Evolutionary conservation across 2,113 vertebrate genomes (phyloP), one percentile per base, ranked within the genome.

Genomic region (Hypanus sabinus): DNA sequence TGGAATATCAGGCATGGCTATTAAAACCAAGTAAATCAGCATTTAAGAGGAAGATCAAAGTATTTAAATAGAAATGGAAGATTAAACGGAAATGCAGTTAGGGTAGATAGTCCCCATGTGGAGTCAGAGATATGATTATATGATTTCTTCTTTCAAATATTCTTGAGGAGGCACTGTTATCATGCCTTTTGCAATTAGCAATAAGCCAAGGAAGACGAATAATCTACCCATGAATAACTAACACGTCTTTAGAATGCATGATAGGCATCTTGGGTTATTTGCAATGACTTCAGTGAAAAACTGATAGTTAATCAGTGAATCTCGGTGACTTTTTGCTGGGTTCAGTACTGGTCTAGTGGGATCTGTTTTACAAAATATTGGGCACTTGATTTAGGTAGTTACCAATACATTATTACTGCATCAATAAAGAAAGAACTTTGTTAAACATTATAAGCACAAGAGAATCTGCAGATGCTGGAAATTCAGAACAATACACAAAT

Each of bases 11-110:
- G 60, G 33, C 60, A 90, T n/a, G 7, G 14, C n/a, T 60, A 85
- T 85, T 85, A 57, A 85, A 85, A 85, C 81, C 24, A 60, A 60
- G n/a, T 85, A 85, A 85, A 85, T 85, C 81, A 85, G 81, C 46
- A 60, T 27, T 57, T 57, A 57, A 30, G 55, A 60, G 46, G 24
- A 55, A 85, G 3, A 30, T 46, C 24, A 3, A 85, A 85, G 27
- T 12, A 57, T 24, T 85, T 85, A 57, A 57, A 60, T 46, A 60
- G 55, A 60, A 85, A 27, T 85, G 55, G 46, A 20, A 57, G 46
- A 85, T 11, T 8, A 3, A 85, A 38, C 55, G 81, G 80, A 24
- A 55, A 83, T 80, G 16, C 36, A 9, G 46, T 83, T 79, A 36
- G 80, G 24, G 80, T 24, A 83, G 38, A 83, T 83, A 5, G 38